Evolutionary conservation across 2,113 vertebrate genomes (phyloP), one percentile per base, ranked within the genome.

Genomic region (Toxostoma redivivum): DNA sequence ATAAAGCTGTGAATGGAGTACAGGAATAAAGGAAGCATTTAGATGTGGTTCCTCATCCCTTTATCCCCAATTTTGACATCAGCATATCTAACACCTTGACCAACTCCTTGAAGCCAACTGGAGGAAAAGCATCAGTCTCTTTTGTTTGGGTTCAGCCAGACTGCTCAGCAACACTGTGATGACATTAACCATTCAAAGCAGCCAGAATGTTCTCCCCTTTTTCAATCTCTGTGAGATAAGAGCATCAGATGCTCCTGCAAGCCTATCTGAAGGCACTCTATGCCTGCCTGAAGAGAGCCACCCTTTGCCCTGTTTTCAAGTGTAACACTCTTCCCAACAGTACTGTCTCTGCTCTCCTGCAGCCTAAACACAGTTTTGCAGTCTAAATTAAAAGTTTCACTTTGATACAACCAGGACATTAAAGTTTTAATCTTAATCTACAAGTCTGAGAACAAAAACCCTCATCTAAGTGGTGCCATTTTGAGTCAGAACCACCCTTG

Each of bases 111-210:
- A 88, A 73, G 45, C 3, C 54, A 81, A 7, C 9, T 31, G 71
- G 35, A 83, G 31, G 22, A 78, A 86, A 86, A 93, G 24, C 22
- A 78, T 44, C 7, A 6, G 3, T 20, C 28, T 27, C 16, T 70
- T 88, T 90, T 93, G 64, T 95, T 93, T 92, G 82, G 67, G 80
- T 92, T 96, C 88, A 88, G 74, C 35, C 48, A 86, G 64, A 70
- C 42, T 62, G 60, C 42, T 60, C 37, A 54, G 72, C 35, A 54
- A 17, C 20, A 27, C 56, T 62, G 3, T 40, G 51, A 28, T 50
- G 40, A 64, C 14, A 23, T 24, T 57, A 85, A 65, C 62, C 50
- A 69, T 54, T 93, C 35, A 70, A 78, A 90, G 47, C 21, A 86
- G 76, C 31, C 90, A 90, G 58, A 84, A 56, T 28, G 61, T 95